Conservation (phyloP, 2,797 vertebrate genomes). For the Lates japonicus region DNA sequence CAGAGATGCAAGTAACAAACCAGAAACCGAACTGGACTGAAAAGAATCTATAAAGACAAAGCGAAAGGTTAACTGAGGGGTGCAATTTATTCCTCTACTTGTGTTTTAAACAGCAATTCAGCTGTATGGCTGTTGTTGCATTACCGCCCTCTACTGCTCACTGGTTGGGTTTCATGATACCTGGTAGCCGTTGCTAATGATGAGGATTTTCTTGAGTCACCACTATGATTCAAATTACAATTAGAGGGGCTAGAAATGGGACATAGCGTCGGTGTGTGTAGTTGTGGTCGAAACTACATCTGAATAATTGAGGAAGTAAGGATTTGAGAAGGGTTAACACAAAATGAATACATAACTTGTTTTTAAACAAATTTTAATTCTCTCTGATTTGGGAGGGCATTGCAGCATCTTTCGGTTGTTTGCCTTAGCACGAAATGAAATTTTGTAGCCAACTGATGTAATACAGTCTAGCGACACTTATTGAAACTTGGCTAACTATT, state of each 20-base stretch:
- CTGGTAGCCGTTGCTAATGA: neutral
- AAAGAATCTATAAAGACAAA: constrained; percentile 1
- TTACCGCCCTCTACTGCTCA: constrained; percentile 38
- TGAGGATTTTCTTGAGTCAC: constrained; percentile 23
- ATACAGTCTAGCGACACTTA: neutral
- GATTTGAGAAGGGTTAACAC: neutral
- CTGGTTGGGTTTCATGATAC: neutral
- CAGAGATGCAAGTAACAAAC: neutral
- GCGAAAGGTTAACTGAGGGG: neutral
- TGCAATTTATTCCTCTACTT: neutral
- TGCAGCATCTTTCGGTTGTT: neutral
- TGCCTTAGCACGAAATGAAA: too few relatives aligned
- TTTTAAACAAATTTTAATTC: too few relatives aligned
- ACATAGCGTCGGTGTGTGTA: neutral
- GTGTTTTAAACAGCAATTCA: neutral
- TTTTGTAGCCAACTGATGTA: too few relatives aligned
- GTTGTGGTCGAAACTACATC: neutral
- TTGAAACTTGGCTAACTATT: neutral
- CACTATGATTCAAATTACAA: constrained; percentile 11
- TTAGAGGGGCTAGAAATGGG: neutral
- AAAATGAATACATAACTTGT: too few relatives aligned
- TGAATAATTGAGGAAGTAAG: neutral
- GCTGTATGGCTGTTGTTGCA: neutral
- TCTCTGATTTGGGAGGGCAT: neutral
- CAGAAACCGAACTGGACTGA: neutral